Evolutionary conservation across 1,140 invertebrate species (phyloP).

Genomic region (Phenacoccus solenopsis): DNA sequence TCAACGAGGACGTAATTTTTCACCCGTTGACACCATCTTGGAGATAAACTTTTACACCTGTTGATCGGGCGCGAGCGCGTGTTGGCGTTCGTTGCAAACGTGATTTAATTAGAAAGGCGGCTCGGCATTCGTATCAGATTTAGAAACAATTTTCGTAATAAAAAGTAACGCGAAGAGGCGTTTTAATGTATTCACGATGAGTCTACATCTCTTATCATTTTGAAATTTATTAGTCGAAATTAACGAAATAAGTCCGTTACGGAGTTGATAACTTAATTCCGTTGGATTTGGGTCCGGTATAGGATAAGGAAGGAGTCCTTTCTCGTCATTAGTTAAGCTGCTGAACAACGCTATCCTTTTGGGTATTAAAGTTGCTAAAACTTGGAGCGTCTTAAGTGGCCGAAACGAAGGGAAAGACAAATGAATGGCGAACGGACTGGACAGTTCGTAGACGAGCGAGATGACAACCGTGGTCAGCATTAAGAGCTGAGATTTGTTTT

Average conservation of each 20-base stretch:
- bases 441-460: constrained; percentile 10
- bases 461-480: constrained; percentile 14
- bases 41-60: neutral
- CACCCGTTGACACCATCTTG: neutral
- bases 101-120: neutral
- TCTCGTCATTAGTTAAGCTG: constrained; percentile 17
- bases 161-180: neutral
- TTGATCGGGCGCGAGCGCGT: too few species aligned
- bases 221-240: constrained; percentile 18
- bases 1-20: neutral
- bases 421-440: constrained; percentile 6
- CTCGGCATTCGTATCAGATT: neutral
- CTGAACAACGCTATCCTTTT: constrained; percentile 3
- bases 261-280: constrained; percentile 16
- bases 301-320: neutral
- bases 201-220: constrained; percentile 8
- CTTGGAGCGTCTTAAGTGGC: constrained; percentile 13
- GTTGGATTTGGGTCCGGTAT: constrained; percentile 8
- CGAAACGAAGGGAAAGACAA: constrained; percentile 8
- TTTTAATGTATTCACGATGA: neutral
- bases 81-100: too few species aligned
- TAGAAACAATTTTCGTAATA: neutral
- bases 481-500: constrained; percentile 16
- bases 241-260: constrained; percentile 13
- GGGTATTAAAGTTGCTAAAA: constrained; percentile 16